These are phyloP conservation scores for Acridotheres tristis DNA, from an alignment of 2,797 vertebrate genomes.

Conservation along the genomic window DNA sequence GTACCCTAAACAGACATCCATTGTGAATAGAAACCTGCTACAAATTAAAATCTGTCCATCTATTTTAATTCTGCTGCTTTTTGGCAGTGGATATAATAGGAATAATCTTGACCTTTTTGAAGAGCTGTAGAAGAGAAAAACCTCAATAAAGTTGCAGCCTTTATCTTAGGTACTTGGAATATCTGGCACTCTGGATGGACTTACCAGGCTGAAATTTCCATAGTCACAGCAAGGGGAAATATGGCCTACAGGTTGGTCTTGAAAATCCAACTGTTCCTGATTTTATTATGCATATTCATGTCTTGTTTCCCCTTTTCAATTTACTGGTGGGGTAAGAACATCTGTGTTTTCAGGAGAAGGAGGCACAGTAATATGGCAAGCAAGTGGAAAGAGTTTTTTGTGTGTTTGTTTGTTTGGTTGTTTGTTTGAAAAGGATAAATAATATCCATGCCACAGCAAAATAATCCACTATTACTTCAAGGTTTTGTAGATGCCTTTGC, in stretches of 20 bases:
- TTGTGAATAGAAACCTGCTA: conserved; percentile 66
- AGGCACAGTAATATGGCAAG: not conserved
- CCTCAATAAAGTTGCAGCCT: conserved; percentile 20
- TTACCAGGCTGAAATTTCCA: not conserved
- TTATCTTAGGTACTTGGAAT: conserved; percentile 46
- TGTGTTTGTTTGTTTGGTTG: not conserved
- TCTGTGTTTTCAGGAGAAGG: conserved; percentile 10
- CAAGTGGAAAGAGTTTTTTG: conserved; percentile 8
- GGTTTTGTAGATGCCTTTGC: not conserved
- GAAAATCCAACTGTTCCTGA: conserved; percentile 12
- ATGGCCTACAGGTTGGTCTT: not conserved
- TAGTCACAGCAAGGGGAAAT: not conserved
- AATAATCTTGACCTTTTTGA: conserved; percentile 55
- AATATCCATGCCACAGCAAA: not conserved
- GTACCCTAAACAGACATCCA: conserved; percentile 54
- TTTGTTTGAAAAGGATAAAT: conserved; percentile 11
- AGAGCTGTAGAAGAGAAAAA: conserved; percentile 41
- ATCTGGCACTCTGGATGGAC: not conserved
- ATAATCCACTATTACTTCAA: not conserved
- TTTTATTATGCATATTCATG: conserved; percentile 15
- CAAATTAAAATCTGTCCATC: conserved; percentile 64
- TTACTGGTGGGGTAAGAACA: conserved; percentile 8
- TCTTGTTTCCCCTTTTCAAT: not conserved
- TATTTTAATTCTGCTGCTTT: conserved; percentile 57
- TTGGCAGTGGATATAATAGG: conserved; percentile 9